Percentiles rank a stretch among this genome's conserved stretches.
Conservation (phyloP, 64 coral and sea anemone species). For the Anthopleura sola region DNA sequence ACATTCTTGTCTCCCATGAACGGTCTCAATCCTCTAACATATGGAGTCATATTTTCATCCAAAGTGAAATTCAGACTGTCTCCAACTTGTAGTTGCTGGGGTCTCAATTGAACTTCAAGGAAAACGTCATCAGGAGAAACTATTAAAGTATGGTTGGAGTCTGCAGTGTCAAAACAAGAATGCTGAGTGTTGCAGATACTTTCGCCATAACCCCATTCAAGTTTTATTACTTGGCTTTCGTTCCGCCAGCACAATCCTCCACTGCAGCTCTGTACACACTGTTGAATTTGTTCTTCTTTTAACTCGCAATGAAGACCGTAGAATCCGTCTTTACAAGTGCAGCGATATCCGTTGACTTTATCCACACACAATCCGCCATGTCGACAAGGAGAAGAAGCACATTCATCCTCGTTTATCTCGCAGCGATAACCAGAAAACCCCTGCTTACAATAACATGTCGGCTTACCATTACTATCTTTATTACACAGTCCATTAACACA, state of each 20-base stretch:
- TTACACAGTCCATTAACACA: slow-evolving; percentile 78
- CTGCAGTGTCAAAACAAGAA: slow-evolving; percentile 76
- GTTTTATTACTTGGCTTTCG: slow-evolving; percentile 21
- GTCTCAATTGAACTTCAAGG: slow-evolving; percentile 84
- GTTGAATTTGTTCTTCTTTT: slow-evolving; percentile 48
- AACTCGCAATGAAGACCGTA: slow-evolving; percentile 88
- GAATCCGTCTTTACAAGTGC: slow-evolving; percentile 58
- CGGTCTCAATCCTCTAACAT: slow-evolving; percentile 72
- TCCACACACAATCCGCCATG: slow-evolving; percentile 87
- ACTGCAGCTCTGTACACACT: slow-evolving; percentile 65
- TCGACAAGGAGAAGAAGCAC: slow-evolving; percentile 73
- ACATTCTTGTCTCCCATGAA: slow-evolving; percentile 26
- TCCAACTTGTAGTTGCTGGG: slow-evolving; percentile 86
- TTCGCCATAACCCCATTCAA: slow-evolving; percentile 85
- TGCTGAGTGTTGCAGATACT: slow-evolving; percentile 82
- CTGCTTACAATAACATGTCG: slow-evolving; percentile 66
- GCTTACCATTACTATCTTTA: slow-evolving; percentile 33
- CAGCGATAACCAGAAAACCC: slow-evolving; percentile 82
- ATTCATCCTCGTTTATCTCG: slow-evolving; percentile 83
- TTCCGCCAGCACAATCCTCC: slow-evolving; percentile 87
- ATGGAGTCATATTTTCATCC: slow-evolving; percentile 70
- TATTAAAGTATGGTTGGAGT: slow-evolving; percentile 34
- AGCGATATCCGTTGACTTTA: slow-evolving; percentile 82
- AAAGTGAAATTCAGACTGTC: slow-evolving; percentile 89
- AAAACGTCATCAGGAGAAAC: slow-evolving; percentile 57